Conservation (phyloP, 2,113 vertebrate genomes). For the Psophia crepitans region DNA sequence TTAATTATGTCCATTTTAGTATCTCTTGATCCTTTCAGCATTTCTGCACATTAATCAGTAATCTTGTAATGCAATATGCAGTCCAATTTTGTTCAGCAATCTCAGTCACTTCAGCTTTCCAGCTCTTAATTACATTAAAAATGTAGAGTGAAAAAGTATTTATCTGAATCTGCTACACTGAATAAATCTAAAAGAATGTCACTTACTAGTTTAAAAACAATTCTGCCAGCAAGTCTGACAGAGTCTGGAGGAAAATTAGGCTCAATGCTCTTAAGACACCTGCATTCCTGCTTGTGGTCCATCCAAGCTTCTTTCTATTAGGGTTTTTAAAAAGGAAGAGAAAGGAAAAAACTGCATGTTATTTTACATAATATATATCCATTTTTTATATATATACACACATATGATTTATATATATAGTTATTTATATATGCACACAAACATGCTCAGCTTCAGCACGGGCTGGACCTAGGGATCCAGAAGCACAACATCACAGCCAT, state of each 20-base stretch:
- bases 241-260: slow-evolving; percentile 90
- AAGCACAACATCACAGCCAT: not conserved
- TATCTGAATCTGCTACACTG: not conserved
- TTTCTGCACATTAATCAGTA: not conserved
- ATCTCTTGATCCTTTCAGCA: not conserved
- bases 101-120: not conserved
- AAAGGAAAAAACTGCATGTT: not conserved
- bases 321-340: not conserved
- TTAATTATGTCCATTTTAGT: not conserved
- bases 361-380: not conserved
- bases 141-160: not conserved
- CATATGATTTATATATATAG: no score
- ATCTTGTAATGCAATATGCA: not conserved
- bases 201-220: slow-evolving; percentile 88
- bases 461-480: not conserved
- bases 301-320: slow-evolving; percentile 87
- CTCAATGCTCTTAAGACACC: slow-evolving; percentile 78
- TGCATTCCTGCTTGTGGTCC: slow-evolving; percentile 89
- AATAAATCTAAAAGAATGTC: not conserved
- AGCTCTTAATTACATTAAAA: slow-evolving; percentile 32
- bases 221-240: slow-evolving; percentile 86
- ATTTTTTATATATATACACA: not conserved
- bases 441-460: not conserved
- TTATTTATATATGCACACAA: not conserved
- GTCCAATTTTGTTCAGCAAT: not conserved